Base-by-base conservation (phyloP, 1,140 invertebrate species). In the Ostrea denselamellosa region DNA sequence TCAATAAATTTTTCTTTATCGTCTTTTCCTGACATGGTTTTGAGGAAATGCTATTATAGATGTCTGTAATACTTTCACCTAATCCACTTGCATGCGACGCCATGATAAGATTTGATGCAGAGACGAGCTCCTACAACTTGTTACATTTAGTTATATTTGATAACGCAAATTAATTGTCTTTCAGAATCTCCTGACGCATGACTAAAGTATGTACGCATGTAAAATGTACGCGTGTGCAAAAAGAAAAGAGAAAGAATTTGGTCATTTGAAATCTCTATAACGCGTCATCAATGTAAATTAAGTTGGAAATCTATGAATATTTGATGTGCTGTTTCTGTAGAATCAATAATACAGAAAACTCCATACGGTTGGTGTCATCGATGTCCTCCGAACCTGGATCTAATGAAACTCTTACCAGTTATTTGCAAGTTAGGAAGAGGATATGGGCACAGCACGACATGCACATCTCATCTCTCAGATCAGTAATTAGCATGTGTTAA, bases 251-350 rank as follows among this genome's bases (percentile, higher is more conserved):
- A 62, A 62, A 62, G 14, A 62, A 62, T 17, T 62, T 62, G 56
- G 14, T 62, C 1, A 62, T 19, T 62, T 62, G n/a, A n/a, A 62
- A 62, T 62, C n/a, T n/a, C 56, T 62, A 62, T 17, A 62, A 62
- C 1, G n/a, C 17, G 5, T n/a, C 56, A 62, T 62, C n/a, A 17
- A 62, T 14, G 19, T 62, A 14, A 14, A 4, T n/a, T 62, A n/a
- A 7, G n/a, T 62, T 62, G 56, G 14, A 62, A 62, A 62, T 62
- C 68, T 25, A 77, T 77, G 68, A 77, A 77, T 77, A 77, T 77
- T 77, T 77, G 68, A 77, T 77, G 68, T 4, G 25, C 68, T 77
- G 68, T 25, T 14, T 9, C 22, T 77, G 25, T 71, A 25, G 0
- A 28, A 77, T 77, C 68, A 12, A 77, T 77, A 77, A 28, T 8